Conservation (phyloP, 2,888 invertebrate species). For the Petrolisthes cinctipes region DNA sequence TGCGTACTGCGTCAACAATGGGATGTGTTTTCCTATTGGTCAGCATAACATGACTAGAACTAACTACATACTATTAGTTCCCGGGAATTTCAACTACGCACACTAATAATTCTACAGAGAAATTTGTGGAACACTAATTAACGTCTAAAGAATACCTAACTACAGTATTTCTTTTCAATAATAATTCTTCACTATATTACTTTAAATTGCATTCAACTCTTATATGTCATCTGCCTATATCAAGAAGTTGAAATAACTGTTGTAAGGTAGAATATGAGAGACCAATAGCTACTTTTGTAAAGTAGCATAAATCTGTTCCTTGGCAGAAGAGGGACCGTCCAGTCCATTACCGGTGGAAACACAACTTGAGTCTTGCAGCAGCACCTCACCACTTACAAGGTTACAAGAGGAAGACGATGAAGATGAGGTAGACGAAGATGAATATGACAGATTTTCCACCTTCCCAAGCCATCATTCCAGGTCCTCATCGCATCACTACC, state of each 20-base stretch:
- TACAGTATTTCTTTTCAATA: too few relatives aligned
- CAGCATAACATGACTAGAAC: too few relatives aligned
- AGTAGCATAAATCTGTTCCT: background rate
- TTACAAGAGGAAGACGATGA: constrained; percentile 19
- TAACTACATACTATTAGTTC: too few relatives aligned
- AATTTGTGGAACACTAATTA: too few relatives aligned
- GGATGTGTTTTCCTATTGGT: too few relatives aligned
- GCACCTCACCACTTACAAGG: constrained; percentile 27
- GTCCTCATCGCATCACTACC: background rate
- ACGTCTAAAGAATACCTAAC: too few relatives aligned
- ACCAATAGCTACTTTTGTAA: background rate
- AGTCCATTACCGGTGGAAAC: constrained; percentile 47
- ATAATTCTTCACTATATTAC: too few relatives aligned
- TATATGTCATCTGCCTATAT: too few relatives aligned
- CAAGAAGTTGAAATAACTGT: background rate
- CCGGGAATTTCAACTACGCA: too few relatives aligned
- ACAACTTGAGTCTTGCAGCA: constrained; percentile 47
- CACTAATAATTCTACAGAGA: too few relatives aligned
- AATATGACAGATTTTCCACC: background rate
- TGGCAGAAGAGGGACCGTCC: constrained; percentile 15
- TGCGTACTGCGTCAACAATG: too few relatives aligned
- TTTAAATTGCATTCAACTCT: too few relatives aligned
- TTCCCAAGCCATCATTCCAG: background rate
- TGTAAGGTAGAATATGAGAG: background rate
- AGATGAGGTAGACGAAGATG: background rate